phyloP scores from a whole-genome alignment of 2,888 invertebrate genomes.

The Drosophila siamana region DNA sequence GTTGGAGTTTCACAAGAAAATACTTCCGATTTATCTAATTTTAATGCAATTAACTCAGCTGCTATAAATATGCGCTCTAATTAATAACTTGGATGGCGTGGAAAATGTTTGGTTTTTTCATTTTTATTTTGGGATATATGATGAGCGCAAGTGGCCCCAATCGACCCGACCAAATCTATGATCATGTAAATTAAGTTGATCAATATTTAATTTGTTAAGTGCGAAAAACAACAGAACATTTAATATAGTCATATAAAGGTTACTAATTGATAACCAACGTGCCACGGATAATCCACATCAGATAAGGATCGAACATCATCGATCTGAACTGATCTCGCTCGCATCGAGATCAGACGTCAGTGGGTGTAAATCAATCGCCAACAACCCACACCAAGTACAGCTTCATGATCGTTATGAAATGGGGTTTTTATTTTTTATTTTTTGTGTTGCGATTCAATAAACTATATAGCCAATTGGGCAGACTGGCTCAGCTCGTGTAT shows the following conservation, averaged over 20 bases:
- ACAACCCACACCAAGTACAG: not conserved
- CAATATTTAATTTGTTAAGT: constrained; percentile 58
- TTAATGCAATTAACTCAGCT: not conserved
- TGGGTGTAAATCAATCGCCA: not conserved
- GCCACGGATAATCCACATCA: constrained; percentile 9
- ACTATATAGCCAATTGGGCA: not conserved
- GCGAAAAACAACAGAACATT: constrained; percentile 70
- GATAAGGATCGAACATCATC: constrained; percentile 32
- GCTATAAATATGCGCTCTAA: not conserved
- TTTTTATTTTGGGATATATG: constrained; percentile 7
- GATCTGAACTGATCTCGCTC: constrained; percentile 13
- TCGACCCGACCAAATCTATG: constrained; percentile 48
- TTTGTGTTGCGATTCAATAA: not conserved
- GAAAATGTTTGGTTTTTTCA: not conserved
- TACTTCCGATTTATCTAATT: not conserved
- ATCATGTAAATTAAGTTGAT: constrained; percentile 68
- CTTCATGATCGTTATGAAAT: not conserved
- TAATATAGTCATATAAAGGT: constrained; percentile 69
- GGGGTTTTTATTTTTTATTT: not conserved
- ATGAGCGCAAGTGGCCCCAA: constrained; percentile 18
- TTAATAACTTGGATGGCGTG: not conserved
- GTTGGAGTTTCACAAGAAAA: not conserved
- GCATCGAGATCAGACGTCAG: not conserved
- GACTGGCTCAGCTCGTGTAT: not conserved
- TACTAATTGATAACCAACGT: constrained; percentile 65